Percentiles rank a stretch among this genome's conserved stretches.
Evolutionary conservation across 2,113 vertebrate species (phyloP).

Genomic region (Lycaon pictus): DNA sequence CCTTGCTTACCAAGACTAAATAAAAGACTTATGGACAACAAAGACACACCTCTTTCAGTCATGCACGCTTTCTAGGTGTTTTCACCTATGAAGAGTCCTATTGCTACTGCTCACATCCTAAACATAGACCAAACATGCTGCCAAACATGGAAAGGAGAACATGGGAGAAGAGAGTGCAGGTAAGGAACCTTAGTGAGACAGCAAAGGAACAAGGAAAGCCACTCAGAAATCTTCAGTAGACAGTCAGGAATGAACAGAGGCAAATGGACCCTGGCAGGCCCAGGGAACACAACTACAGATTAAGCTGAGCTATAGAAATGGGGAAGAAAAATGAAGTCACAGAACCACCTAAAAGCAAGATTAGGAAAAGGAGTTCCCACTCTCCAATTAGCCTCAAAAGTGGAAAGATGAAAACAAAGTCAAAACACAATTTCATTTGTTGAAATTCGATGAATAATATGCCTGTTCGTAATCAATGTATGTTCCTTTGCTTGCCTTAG

Average conservation of each 20-base stretch:
- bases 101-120: background rate
- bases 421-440: background rate
- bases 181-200: background rate
- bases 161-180: background rate
- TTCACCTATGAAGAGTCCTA: background rate
- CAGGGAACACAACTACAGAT: background rate
- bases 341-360: background rate
- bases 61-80: background rate
- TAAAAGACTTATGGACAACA: background rate
- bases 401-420: background rate
- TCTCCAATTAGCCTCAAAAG: background rate
- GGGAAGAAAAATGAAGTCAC: background rate
- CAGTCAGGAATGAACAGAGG: background rate
- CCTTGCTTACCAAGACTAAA: background rate
- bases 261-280: background rate
- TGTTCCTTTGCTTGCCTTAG: background rate
- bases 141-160: background rate
- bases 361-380: background rate
- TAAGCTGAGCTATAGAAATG: background rate
- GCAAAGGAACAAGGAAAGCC: background rate
- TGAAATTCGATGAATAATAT: background rate
- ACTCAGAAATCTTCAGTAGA: background rate
- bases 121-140: background rate
- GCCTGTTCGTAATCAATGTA: background rate
- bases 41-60: background rate